phyloP scores from a whole-genome alignment of 2,888 invertebrate genomes.

The Latrodectus elegans region DNA sequence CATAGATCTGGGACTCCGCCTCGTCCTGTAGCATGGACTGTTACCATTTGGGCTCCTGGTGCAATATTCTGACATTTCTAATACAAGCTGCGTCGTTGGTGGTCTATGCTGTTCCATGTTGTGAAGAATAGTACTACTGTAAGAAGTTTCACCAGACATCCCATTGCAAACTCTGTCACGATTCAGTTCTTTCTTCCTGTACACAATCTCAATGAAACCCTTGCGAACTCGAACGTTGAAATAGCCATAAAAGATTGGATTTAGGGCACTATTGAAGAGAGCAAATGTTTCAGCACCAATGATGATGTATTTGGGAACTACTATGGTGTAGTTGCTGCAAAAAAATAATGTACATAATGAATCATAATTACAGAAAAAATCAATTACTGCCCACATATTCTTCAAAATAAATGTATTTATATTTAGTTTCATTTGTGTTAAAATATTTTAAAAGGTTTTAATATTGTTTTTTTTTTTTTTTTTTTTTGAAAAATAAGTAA shows the following conservation, averaged over 20 bases:
- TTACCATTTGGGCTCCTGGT: constrained; percentile 15
- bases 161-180: constrained; percentile 46
- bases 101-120: constrained; percentile 28
- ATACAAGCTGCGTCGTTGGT: constrained; percentile 36
- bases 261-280: constrained; percentile 75
- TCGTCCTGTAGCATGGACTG: constrained; percentile 17
- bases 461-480: too few relatives aligned
- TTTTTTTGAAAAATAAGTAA: too few relatives aligned
- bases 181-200: constrained; percentile 59
- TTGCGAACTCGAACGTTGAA: constrained; percentile 74
- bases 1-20: constrained; percentile 41
- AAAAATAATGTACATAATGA: neutral
- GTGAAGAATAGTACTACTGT: constrained; percentile 57
- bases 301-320: constrained; percentile 74
- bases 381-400: too few relatives aligned
- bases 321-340: constrained; percentile 74
- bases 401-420: too few relatives aligned
- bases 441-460: too few relatives aligned
- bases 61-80: constrained; percentile 56
- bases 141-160: constrained; percentile 60
- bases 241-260: constrained; percentile 76
- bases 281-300: constrained; percentile 74
- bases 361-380: too few relatives aligned
- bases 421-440: too few relatives aligned
- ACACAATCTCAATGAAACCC: constrained; percentile 70